Percentiles rank a stretch among this genome's conserved stretches.
Conservation (phyloP, 2,113 vertebrate genomes). For the Mormyrus lacerda region DNA sequence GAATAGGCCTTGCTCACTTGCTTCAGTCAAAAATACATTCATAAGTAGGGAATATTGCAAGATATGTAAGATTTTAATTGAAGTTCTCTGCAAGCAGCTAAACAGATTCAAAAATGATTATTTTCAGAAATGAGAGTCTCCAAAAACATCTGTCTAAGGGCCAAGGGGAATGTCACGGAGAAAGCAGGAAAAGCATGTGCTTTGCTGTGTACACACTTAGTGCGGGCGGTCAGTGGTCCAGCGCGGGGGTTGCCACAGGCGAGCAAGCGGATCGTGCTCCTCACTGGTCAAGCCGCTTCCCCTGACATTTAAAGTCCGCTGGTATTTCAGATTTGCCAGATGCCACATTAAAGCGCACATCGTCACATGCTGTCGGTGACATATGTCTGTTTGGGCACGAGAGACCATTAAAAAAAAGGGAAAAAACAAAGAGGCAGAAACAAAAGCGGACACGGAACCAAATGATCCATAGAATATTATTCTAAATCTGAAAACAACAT, state of each 20-base stretch:
- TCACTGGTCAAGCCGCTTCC: conserved; percentile 54
- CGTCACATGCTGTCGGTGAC: conserved; percentile 53
- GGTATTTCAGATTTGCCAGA: conserved; percentile 72
- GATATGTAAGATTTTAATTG: neutral
- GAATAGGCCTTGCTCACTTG: neutral
- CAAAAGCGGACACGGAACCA: conserved; percentile 50
- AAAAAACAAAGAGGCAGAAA: neutral
- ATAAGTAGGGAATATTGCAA: neutral
- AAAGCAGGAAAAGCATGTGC: neutral
- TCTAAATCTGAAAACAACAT: conserved; percentile 73
- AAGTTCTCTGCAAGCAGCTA: neutral
- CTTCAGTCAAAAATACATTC: neutral
- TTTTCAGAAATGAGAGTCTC: neutral
- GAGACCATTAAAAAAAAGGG: conserved; percentile 45
- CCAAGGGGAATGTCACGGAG: neutral
- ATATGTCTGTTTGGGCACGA: conserved; percentile 61
- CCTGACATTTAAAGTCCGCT: conserved; percentile 67
- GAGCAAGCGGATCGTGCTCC: conserved; percentile 25
- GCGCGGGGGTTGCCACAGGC: conserved; percentile 43
- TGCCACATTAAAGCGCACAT: conserved; percentile 60
- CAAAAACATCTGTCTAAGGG: neutral
- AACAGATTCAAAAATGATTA: neutral
- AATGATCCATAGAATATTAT: conserved; percentile 88
- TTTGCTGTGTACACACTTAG: neutral
- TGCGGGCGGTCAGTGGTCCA: conserved; percentile 22